Base-by-base conservation (phyloP, 1,140 invertebrate genomes). In the Bombyx mandarina region DNA sequence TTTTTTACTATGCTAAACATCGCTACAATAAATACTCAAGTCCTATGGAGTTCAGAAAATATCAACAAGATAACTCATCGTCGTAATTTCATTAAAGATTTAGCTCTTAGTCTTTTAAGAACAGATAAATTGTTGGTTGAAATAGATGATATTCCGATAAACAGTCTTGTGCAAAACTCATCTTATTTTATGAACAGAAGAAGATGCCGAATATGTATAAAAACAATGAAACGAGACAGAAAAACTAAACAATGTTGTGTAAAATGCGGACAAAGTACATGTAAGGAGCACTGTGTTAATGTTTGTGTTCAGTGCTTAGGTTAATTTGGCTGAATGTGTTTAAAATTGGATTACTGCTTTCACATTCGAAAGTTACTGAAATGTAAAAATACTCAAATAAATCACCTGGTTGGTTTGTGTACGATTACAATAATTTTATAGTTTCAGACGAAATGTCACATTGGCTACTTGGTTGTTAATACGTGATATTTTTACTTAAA, bases 1-100 rank as follows among this genome's bases (percentile, higher is more conserved):
- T 90, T 90, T 67, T 89, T 85, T 56, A 80, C 81, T 45, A 61
- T 89, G 10, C 62, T 90, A 8, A 88, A 90, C 66, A 83, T 91
- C 64, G 86, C 88, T n/a, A 75, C 87, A 8, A 73, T 89, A 0
- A 89, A 89, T 65, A 77, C 87, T 52, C 82, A 88, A 73, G 79
- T 89, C 2, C 64, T 88, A 46, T 88, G 83, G 81, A 67, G 63
- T 66, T 74, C 69, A 48, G 67, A 70, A 55, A 79, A 73, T 62
- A 54, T 53, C 51, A 65, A 62, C 7, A 69, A 53, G 62, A 61
- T 84, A 12, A 50, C 77, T 0, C 75, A 80, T 54, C 74, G 88
- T 22, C 75, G 86, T 53, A 55, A 65, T 12, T 89, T 88, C 60
- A 79, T 89, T 18, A 72, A 73, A 57, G 72, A 80, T 54, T 65